These are phyloP conservation scores for Drosophila helvetica DNA, from an alignment of 2,888 invertebrate genomes.

Conservation along the genomic window DNA sequence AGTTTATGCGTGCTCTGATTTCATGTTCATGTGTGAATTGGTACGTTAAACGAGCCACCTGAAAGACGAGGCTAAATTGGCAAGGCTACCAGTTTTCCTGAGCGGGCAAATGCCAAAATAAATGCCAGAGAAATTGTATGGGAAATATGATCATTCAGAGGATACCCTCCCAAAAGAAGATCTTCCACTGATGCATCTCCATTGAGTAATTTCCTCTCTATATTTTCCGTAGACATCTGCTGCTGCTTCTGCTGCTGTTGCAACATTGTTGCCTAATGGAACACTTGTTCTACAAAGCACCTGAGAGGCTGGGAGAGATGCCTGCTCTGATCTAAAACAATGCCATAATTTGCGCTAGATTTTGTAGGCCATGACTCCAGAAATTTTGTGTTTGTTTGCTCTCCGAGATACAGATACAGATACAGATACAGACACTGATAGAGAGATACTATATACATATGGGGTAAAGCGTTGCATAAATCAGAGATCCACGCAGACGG, in stretches of 20 bases:
- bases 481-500: constrained; percentile 20
- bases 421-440: not conserved
- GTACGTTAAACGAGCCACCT: constrained; percentile 38
- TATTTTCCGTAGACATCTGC: constrained; percentile 22
- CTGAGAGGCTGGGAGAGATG: constrained; percentile 31
- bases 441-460: not conserved
- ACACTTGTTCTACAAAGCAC: constrained; percentile 30
- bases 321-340: constrained; percentile 3
- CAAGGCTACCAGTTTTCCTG: constrained; percentile 28
- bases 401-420: not conserved
- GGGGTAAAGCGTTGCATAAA: constrained; percentile 40
- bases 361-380: constrained; percentile 50
- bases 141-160: not conserved
- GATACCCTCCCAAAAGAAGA: too few species aligned
- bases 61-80: constrained; percentile 25
- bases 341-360: constrained; percentile 48
- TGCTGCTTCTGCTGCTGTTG: constrained; percentile 11
- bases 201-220: constrained; percentile 2
- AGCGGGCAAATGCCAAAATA: too few species aligned
- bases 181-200: not conserved
- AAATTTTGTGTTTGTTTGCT: constrained; percentile 36
- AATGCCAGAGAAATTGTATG: not conserved
- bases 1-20: constrained; percentile 56
- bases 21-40: constrained; percentile 43
- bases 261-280: constrained; percentile 41